A percentile compares a stretch with the other conserved stretches of the same genome.
These are phyloP conservation scores for Imbricaverruca yamaguchii DNA, from an alignment of 2,888 invertebrate species.

Conservation along the genomic window DNA sequence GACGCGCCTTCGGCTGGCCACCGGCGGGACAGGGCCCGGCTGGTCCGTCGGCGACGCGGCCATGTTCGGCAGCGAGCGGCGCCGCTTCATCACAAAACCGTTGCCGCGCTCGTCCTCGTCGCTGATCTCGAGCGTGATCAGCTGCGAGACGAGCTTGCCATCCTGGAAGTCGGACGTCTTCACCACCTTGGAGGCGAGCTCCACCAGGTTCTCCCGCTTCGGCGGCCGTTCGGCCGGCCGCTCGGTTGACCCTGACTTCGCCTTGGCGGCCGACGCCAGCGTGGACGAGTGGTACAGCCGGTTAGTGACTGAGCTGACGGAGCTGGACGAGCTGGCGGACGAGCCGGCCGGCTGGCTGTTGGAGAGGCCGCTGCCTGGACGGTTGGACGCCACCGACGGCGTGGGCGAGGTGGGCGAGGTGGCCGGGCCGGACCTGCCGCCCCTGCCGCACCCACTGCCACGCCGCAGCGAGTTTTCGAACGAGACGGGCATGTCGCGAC, in stretches of 20 bases:
- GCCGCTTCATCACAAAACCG: neutral
- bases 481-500: neutral
- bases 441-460: neutral
- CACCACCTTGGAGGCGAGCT: slow-evolving; percentile 9
- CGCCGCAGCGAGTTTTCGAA: slow-evolving; percentile 19
- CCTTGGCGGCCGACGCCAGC: slow-evolving; percentile 53
- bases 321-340: neutral
- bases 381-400: slow-evolving; percentile 6
- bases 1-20: neutral
- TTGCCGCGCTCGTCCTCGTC: neutral
- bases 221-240: neutral
- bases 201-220: neutral
- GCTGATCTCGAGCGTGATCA: slow-evolving; percentile 19
- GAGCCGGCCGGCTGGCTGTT: neutral
- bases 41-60: neutral
- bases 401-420: neutral
- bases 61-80: slow-evolving; percentile 22
- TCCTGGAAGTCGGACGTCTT: slow-evolving; percentile 20
- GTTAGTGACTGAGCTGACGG: slow-evolving; percentile 37
- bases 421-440: neutral
- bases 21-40: neutral
- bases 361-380: neutral
- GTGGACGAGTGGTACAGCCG: slow-evolving; percentile 52
- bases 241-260: slow-evolving; percentile 40
- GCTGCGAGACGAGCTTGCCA: slow-evolving; percentile 7